Evolutionary conservation across 2,113 vertebrate species (phyloP), one percentile per base, ranked within the genome.

Genomic region (Heptranchias perlo): DNA sequence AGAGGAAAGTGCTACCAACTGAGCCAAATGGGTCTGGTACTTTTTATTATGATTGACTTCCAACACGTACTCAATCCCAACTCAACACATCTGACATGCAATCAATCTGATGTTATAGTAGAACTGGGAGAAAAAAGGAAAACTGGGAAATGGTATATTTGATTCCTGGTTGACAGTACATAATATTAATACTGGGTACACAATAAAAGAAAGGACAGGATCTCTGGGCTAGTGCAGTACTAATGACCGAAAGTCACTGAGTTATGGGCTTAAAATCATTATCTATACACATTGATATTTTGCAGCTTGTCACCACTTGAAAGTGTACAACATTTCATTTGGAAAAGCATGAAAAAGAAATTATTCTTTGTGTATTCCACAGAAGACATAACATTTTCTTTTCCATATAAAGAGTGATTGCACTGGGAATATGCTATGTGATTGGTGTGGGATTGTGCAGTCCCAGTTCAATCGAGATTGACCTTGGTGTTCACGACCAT

Each of bases 381-480:
- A 49, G 44, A 67, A 95, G 25, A 49, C 93, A 67, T 95, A 67
- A 95, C 39, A 49, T 95, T 95, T 95, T 95, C 44, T 69, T 95
- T 95, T 69, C 44, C 94, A 16, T 39, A 69, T 31, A 49, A 49
- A 49, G 7, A 69, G 39, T 52, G 65, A 69, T 49, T 35, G 39
- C 47, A 95, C 44, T 28, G 94, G 25, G 62, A 95, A 95, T 95
- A 52, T 52, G 47, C 47, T 52, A 47, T 69, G 44, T 69, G 64
- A 95, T 73, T 95, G 94, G 94, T 95, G 64, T 52, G 94, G 64
- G 94, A 95, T 95, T 95, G 64, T 52, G 65, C 65, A 28, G 64
- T 67, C 94, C 44, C 94, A 52, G 65, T 67, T 4, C 94, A 95
- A 95, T 73, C 52, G 94, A 52, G 47, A 69, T 69, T 95, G 64